Evolutionary conservation across 1,140 invertebrate genomes (phyloP).

Genomic region (Homarus americanus): DNA sequence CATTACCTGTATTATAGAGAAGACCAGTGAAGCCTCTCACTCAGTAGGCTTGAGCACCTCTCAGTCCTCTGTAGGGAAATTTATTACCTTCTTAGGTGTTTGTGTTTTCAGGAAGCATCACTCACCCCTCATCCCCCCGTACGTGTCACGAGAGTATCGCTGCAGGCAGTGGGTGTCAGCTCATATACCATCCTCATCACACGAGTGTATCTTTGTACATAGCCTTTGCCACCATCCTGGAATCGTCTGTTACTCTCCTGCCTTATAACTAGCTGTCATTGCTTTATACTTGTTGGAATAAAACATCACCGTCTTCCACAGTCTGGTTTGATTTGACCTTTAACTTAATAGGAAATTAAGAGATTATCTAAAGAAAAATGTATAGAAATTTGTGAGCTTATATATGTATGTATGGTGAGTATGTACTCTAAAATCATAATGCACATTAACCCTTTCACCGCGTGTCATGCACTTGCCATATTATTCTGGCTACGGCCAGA

Average conservation of each 20-base stretch:
- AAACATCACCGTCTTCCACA: conserved; percentile 63
- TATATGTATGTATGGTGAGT: no score
- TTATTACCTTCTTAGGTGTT: conserved; percentile 47
- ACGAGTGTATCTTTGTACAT: conserved; percentile 48
- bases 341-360: no score
- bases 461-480: no score
- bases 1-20: conserved; percentile 43
- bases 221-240: conserved; percentile 42
- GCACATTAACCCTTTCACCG: no score
- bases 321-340: conserved; percentile 27
- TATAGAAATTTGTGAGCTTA: no score
- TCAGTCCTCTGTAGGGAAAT: conserved; percentile 33
- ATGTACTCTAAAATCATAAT: no score
- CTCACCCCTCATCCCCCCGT: conserved; percentile 41
- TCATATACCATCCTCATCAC: conserved; percentile 53
- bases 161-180: conserved; percentile 52
- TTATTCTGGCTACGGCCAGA: no score
- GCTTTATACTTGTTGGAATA: conserved; percentile 65
- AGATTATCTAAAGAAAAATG: no score
- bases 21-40: conserved; percentile 36
- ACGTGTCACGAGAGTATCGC: conserved; percentile 38
- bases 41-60: conserved; percentile 44
- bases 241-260: conserved; percentile 48
- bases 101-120: conserved; percentile 43
- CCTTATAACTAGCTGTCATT: conserved; percentile 60